Conservation (phyloP, 2,888 invertebrate species). For the Netelia melanura region DNA sequence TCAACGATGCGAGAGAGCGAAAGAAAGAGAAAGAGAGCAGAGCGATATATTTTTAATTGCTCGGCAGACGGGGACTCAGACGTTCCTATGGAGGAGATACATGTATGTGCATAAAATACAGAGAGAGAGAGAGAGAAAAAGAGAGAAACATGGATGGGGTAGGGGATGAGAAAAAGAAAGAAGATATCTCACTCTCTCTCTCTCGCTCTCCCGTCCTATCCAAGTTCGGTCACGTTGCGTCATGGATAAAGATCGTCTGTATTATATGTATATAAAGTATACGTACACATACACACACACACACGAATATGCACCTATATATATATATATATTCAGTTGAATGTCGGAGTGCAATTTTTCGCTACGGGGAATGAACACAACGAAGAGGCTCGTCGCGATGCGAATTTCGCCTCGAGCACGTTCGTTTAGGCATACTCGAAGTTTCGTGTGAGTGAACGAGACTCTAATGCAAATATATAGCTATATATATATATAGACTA, state of each 20-base stretch:
- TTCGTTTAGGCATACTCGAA: slow-evolving; percentile 19
- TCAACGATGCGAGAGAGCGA: slow-evolving; percentile 67
- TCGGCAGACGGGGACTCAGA: slow-evolving; percentile 78
- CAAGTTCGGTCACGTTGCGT: slow-evolving; percentile 44
- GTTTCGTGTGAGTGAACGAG: slow-evolving; percentile 33
- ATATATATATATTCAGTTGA: slow-evolving; percentile 1
- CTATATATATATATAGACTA: not conserved
- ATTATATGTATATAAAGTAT: not conserved
- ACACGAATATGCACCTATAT: not conserved
- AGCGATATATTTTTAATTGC: slow-evolving; percentile 82
- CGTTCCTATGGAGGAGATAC: slow-evolving; percentile 59
- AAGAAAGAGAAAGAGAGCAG: slow-evolving; percentile 20
- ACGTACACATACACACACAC: not conserved
- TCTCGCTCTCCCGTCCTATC: slow-evolving; percentile 34
- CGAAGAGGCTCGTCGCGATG: slow-evolving; percentile 33
- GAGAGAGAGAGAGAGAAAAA: slow-evolving; percentile 52
- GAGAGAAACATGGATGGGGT: slow-evolving; percentile 57
- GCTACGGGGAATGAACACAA: slow-evolving; percentile 24
- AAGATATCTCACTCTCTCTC: slow-evolving; percentile 34
- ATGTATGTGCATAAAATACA: slow-evolving; percentile 49
- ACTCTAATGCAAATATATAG: slow-evolving; percentile 44
- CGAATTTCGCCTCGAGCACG: slow-evolving; percentile 56
- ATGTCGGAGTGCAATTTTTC: slow-evolving; percentile 46
- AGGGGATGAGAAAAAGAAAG: slow-evolving; percentile 20
- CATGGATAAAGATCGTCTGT: slow-evolving; percentile 57